Evolutionary conservation across 2,113 vertebrate genomes (phyloP).

Genomic region (Rhipidura dahli): DNA sequence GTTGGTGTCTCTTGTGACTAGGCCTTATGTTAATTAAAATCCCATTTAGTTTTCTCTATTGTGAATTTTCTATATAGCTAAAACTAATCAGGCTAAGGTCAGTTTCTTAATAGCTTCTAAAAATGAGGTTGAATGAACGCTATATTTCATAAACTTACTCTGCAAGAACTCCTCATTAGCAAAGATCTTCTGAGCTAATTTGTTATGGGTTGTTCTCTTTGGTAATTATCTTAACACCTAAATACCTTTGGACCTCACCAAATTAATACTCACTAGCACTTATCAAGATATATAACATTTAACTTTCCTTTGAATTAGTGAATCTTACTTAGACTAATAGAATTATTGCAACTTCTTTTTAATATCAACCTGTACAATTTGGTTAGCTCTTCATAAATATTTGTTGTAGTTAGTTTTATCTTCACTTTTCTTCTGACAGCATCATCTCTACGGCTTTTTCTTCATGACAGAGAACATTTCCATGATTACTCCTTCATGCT

Average conservation of each 20-base stretch:
- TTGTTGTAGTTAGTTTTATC: background rate
- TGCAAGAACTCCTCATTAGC: background rate
- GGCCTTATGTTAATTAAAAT: conserved; percentile 5
- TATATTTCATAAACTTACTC: background rate
- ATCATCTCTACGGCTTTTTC: background rate
- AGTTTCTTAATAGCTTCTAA: background rate
- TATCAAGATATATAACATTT: background rate
- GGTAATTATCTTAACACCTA: background rate
- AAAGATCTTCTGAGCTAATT: background rate
- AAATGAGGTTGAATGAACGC: background rate
- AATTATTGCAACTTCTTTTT: background rate
- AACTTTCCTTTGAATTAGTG: background rate
- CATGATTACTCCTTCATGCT: background rate
- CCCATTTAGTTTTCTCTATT: background rate
- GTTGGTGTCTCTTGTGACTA: background rate
- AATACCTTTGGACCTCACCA: background rate
- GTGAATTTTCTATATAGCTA: background rate
- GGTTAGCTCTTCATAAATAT: background rate
- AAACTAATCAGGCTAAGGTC: background rate
- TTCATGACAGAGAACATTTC: background rate
- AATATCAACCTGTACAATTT: background rate
- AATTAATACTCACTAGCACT: background rate
- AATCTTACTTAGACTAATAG: background rate
- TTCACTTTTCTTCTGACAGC: background rate
- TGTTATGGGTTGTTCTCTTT: background rate